Evolutionary conservation across 2,113 vertebrate genomes (phyloP).

Genomic region (Addax nasomaculatus): DNA sequence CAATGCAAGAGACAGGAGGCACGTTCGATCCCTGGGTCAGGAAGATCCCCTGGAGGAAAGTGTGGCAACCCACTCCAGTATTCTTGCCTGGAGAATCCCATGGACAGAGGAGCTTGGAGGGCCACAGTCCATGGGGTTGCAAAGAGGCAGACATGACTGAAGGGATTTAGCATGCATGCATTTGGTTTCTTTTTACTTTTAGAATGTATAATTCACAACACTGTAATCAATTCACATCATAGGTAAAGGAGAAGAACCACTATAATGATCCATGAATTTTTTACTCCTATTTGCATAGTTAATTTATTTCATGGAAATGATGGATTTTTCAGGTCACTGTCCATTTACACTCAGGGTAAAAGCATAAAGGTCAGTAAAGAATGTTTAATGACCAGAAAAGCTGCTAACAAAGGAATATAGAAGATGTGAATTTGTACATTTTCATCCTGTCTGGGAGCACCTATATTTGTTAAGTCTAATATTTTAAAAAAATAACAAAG

Average conservation of each 20-base stretch:
- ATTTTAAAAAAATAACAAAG: slow-evolving; percentile 34
- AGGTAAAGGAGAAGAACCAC: neutral
- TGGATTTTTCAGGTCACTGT: slow-evolving; percentile 19
- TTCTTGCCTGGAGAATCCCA: neutral
- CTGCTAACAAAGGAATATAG: slow-evolving; percentile 22
- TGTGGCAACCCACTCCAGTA: neutral
- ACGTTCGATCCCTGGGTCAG: rapidly evolving
- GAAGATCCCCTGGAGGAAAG: neutral
- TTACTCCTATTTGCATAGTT: neutral
- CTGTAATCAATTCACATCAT: neutral
- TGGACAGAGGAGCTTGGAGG: neutral
- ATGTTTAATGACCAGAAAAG: slow-evolving; percentile 48
- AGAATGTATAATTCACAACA: neutral
- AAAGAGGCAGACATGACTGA: neutral
- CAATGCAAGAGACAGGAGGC: neutral
- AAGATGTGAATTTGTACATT: slow-evolving; percentile 37
- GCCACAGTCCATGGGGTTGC: neutral
- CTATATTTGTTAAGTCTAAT: slow-evolving; percentile 9
- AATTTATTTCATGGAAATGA: slow-evolving; percentile 41
- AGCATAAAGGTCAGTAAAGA: slow-evolving; percentile 34
- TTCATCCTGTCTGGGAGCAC: slow-evolving; percentile 31
- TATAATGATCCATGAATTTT: neutral
- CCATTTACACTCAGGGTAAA: slow-evolving; percentile 42
- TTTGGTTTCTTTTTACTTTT: neutral
- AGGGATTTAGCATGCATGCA: too few species aligned